phyloP scores from a whole-genome alignment of 2,888 invertebrate species.

The Monoplex corrugatus region DNA sequence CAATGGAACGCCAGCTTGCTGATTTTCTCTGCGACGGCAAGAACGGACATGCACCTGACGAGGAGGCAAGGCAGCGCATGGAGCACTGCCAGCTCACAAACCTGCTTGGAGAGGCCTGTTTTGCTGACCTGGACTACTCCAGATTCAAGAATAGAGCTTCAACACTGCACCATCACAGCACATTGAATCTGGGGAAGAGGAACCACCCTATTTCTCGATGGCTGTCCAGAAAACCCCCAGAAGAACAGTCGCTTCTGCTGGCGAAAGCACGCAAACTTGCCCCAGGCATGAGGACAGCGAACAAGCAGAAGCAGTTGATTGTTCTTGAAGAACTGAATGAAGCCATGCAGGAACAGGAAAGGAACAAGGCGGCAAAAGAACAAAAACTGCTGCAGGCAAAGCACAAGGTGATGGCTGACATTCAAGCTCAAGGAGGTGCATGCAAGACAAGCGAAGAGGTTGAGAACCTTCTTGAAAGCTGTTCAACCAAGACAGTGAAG shows the following conservation, averaged over 20 bases:
- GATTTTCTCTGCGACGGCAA: constrained; percentile 20
- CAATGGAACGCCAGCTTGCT: constrained; percentile 27
- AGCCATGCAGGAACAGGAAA: neutral
- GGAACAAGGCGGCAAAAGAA: neutral
- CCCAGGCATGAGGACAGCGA: neutral
- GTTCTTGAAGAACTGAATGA: neutral
- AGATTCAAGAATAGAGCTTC: neutral
- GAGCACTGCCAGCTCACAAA: constrained; percentile 27
- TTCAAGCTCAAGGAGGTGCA: neutral
- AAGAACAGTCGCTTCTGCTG: constrained; percentile 19
- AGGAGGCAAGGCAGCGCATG: neutral
- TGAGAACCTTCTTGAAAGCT: neutral
- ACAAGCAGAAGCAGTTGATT: neutral
- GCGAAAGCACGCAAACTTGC: neutral
- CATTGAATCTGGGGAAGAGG: constrained; percentile 32
- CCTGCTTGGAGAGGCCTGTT: neutral
- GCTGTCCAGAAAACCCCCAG: neutral
- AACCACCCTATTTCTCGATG: neutral
- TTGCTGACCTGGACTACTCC: constrained; percentile 18
- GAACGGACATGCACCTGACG: neutral
- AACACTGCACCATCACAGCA: constrained; percentile 34
- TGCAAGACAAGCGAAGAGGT: neutral
- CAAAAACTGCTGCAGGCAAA: neutral
- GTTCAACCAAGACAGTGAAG: neutral
- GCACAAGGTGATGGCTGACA: neutral